Percentiles rank a stretch among this genome's conserved stretches.
phyloP scores from a whole-genome alignment of 2,113 vertebrate genomes.

The Columba janthina region DNA sequence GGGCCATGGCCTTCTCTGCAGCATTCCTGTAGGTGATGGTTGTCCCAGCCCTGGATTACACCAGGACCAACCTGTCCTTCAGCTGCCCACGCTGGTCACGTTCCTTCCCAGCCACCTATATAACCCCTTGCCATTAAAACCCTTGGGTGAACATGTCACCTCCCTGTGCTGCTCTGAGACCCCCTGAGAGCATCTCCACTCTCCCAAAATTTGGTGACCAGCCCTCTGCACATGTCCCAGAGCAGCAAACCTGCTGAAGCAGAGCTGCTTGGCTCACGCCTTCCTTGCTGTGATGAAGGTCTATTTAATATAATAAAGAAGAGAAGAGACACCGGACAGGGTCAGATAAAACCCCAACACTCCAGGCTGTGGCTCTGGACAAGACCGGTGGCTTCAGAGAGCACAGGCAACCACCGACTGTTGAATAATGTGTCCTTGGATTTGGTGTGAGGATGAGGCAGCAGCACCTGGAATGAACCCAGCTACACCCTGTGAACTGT shows the following conservation, averaged over 20 bases:
- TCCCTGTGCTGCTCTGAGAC: background rate
- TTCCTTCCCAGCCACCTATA: background rate
- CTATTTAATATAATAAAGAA: background rate
- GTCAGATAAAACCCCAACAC: background rate
- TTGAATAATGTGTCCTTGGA: background rate
- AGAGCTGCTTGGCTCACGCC: background rate
- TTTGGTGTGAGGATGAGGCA: background rate
- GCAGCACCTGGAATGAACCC: background rate
- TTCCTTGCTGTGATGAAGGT: background rate
- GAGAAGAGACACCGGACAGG: fast-evolving
- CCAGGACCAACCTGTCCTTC: background rate
- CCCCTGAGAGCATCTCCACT: background rate
- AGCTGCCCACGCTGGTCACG: no score
- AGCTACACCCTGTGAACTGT: fast-evolving
- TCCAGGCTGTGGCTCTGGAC: background rate
- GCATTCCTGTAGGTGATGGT: background rate
- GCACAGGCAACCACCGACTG: background rate
- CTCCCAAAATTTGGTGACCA: background rate
- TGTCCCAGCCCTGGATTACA: background rate
- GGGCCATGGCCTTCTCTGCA: background rate
- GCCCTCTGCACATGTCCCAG: no score
- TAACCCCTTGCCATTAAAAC: background rate
- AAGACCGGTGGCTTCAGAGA: background rate
- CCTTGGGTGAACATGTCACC: background rate
- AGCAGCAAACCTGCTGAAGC: background rate